These are phyloP conservation scores for Cecropterus lyciades DNA, from an alignment of 1,140 invertebrate species.

Conservation along the genomic window DNA sequence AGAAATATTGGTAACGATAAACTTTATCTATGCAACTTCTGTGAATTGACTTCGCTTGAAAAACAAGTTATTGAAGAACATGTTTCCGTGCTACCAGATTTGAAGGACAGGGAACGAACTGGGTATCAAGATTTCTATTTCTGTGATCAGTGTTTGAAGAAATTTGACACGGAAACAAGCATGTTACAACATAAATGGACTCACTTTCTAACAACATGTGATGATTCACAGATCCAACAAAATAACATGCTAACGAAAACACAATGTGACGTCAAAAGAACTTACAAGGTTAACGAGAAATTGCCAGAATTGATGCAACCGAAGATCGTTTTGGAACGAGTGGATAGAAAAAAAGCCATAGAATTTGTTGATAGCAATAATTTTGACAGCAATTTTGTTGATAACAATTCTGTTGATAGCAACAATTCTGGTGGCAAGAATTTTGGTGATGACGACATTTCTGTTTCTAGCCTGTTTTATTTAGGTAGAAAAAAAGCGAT, in stretches of 20 bases:
- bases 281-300: constrained; percentile 50
- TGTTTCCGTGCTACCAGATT: constrained; percentile 52
- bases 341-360: constrained; percentile 20
- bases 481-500: constrained; percentile 47
- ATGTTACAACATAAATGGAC: constrained; percentile 72
- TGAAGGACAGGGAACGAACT: constrained; percentile 55
- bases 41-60: constrained; percentile 56
- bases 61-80: constrained; percentile 55
- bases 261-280: constrained; percentile 38
- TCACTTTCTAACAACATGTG: constrained; percentile 57
- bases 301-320: constrained; percentile 57
- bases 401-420: neutral
- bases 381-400: neutral
- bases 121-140: constrained; percentile 69
- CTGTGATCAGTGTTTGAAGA: constrained; percentile 63
- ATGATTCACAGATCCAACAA: constrained; percentile 47
- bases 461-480: neutral
- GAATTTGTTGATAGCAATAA: neutral
- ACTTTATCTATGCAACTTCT: constrained; percentile 67
- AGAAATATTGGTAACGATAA: constrained; percentile 47
- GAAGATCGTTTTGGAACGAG: constrained; percentile 51
- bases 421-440: no score
- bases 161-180: constrained; percentile 61
- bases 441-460: no score
- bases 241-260: constrained; percentile 4